A percentile compares a stretch with the other conserved stretches of the same genome.
These are phyloP conservation scores for Amphilophus citrinellus DNA, from an alignment of 2,113 vertebrate genomes.

Conservation along the genomic window DNA sequence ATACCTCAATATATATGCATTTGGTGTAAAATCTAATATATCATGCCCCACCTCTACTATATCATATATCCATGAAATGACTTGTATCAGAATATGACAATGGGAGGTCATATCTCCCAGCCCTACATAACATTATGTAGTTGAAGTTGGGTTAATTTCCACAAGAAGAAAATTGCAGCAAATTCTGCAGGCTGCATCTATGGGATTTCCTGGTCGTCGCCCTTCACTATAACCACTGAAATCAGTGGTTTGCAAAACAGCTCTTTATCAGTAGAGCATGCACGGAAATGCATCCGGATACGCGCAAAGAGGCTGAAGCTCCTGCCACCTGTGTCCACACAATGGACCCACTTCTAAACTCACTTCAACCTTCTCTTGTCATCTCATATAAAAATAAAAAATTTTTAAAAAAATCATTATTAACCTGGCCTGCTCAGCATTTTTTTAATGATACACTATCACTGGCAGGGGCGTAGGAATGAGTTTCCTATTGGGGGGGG, in stretches of 20 bases:
- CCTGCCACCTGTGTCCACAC: neutral
- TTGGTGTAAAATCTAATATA: neutral
- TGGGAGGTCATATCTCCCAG: too few species aligned
- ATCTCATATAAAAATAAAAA: neutral
- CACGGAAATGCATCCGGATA: neutral
- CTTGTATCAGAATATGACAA: too few species aligned
- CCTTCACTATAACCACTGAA: neutral
- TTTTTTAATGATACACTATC: neutral
- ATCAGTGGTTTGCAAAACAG: neutral
- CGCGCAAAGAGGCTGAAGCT: neutral
- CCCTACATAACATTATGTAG: neutral
- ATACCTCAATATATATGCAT: neutral
- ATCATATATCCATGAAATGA: too few species aligned
- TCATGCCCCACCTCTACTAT: too few species aligned
- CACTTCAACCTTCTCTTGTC: neutral
- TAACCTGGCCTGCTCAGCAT: neutral
- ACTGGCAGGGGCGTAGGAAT: neutral
- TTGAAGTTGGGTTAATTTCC: too few species aligned
- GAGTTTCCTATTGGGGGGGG: too few species aligned
- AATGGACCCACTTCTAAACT: neutral
- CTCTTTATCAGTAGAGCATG: neutral
- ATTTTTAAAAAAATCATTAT: neutral
- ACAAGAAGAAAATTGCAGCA: neutral
- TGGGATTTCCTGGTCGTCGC: neutral
- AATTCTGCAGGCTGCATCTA: neutral